Evolutionary conservation across 2,888 invertebrate genomes (phyloP), one percentile per base, ranked within the genome.

Genomic region (Hydraecia micacea): DNA sequence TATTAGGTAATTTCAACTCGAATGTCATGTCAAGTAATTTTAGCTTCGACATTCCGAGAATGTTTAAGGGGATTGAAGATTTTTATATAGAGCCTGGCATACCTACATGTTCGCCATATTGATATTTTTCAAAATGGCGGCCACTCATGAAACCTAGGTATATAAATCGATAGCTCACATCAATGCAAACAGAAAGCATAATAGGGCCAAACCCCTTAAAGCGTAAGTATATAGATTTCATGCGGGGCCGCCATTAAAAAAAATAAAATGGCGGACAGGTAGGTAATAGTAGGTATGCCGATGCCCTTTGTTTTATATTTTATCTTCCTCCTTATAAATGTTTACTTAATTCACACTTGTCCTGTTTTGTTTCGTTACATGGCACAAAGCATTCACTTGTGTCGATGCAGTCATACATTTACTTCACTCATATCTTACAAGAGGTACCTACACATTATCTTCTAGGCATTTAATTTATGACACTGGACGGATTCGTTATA

Each of bases 321-420:
- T 73, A 39, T 36, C 25, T 49, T 66, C 46, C n/a, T 52, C 8
- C 25, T 1, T 36, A 62, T 6, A 52, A 68, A 65, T 65, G 46
- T 72, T 75, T 49, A 58, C n/a, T 42, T 67, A 68, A 60, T 72
- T 28, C 58, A 67, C 77, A 73, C 69, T 62, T 73, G 42, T 82
- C 68, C 65, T 82, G 52, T 79, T 68, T 87, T 80, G 81, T 86
- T 82, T 87, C 83, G 85, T 89, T 90, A 93, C 91, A 96, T 96
- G 96, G 96, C 96, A 96, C 96, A 93, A 95, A 95, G 93, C 91
- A 94, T 95, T 95, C 94, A 95, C 94, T 95, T 95, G 93, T 95
- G 94, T 95, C 92, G 91, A 91, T 93, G 91, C 79, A 86, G 83
- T 84, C 77, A 80, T 75, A 81, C 82, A 75, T 75, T 77, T 67